Evolutionary conservation across 2,797 vertebrate genomes (phyloP), one percentile per base, ranked within the genome.

Genomic region (Peromyscus melanophrys): DNA sequence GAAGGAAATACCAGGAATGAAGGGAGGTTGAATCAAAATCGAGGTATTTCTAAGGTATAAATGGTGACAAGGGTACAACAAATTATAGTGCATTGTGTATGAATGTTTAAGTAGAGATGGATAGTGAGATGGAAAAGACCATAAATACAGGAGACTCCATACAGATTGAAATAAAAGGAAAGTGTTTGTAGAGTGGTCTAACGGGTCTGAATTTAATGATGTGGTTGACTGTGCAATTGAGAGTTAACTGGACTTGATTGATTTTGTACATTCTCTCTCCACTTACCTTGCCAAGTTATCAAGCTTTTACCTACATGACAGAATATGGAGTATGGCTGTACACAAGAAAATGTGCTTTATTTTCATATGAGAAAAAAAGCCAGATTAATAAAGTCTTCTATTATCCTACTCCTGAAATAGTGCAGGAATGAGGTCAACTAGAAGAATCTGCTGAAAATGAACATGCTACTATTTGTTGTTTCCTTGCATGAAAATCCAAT

Each of bases 401-500:
- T 89, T 96, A 92, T 92, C 76, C 73, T 82, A 63, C 29, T 86
- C 19, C 19, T 75, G 59, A 92, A 97, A 96, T 23, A 92, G 61
- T 80, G 21, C 40, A 82, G 23, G 61, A 82, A 87, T 21, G 40
- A 83, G 90, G 89, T 97, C 82, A 95, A 76, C 14, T 8, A 4
- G 9, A 78, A 40, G 12, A 77, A 94, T 23, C 37, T 84, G 12
- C 94, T 89, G 82, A 97, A 71, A 95, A 96, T 90, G 77, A 92
- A 9, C 52, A 65, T 40, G 40, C 40, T 65, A 49, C 17, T 57
- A 49, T 95, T 98, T 97, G 67, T 90, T 96, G 46, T 83, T 93
- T 90, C 46, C 76, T 97, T 94, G 83, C 43, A 95, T 80, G 37
- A 90, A 98, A 96, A 97, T 63, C n/a, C 61, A 95, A 96, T 98